Percentiles rank a stretch among this genome's conserved stretches.
Evolutionary conservation across 2,113 vertebrate species (phyloP).

Genomic region (Oreochromis spilurus): DNA sequence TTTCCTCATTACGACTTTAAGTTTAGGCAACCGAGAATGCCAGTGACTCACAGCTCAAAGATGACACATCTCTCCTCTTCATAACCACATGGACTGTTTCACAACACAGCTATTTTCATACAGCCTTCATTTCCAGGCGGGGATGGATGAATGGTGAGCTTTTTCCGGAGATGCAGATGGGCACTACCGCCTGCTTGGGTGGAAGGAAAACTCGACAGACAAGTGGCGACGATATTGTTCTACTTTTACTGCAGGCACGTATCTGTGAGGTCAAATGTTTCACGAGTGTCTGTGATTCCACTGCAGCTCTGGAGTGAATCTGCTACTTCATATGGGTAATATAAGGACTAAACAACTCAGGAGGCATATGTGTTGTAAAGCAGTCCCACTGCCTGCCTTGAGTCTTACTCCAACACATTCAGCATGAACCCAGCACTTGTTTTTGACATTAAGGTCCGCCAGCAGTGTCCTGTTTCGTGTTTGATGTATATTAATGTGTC

Average conservation of each 20-base stretch:
- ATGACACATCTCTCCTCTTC: slow-evolving; percentile 39
- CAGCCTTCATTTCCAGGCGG: background rate
- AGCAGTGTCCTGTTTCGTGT: background rate
- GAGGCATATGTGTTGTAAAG: background rate
- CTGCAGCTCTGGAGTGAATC: background rate
- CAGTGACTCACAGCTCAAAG: slow-evolving; percentile 24
- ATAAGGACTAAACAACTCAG: background rate
- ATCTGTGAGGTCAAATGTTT: background rate
- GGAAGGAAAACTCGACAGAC: background rate
- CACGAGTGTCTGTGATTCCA: background rate
- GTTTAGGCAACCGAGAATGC: background rate
- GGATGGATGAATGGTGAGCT: slow-evolving; percentile 10
- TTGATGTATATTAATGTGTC: background rate
- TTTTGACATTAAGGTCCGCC: background rate
- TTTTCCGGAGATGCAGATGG: background rate
- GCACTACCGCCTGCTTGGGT: background rate
- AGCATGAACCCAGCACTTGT: background rate
- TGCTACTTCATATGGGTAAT: background rate
- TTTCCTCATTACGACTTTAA: background rate
- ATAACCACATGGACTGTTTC: slow-evolving; percentile 12
- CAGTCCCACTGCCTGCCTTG: background rate
- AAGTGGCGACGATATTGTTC: background rate
- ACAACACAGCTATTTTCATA: slow-evolving; percentile 8
- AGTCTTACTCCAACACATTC: background rate
- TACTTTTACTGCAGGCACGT: background rate